Conservation (phyloP, 1,140 invertebrate species). For the Zaprionus camerounensis region DNA sequence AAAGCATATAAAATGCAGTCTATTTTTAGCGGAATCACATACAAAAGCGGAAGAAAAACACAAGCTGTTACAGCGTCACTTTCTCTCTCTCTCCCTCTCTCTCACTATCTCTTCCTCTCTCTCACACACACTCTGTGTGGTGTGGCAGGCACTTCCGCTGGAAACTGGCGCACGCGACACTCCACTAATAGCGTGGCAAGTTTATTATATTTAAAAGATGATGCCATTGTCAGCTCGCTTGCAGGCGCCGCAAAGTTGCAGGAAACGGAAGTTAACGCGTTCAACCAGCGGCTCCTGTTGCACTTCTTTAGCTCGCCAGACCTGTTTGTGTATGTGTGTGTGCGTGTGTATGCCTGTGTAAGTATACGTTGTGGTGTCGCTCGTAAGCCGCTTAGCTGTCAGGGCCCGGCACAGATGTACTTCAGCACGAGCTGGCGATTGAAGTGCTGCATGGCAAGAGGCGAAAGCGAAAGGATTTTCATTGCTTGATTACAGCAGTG, state of each 20-base stretch:
- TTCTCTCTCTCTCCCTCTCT: background rate
- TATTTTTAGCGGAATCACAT: conserved; percentile 5
- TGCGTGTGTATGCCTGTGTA: background rate
- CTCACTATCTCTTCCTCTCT: background rate
- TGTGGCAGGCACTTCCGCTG: background rate
- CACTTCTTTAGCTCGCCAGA: conserved; percentile 2
- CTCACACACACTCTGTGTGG: background rate
- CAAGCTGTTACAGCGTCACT: background rate
- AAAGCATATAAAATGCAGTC: background rate
- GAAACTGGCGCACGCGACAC: conserved; percentile 15
- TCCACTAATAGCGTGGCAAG: conserved; percentile 29
- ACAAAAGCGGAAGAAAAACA: conserved; percentile 1
- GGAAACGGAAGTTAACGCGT: conserved; percentile 48
- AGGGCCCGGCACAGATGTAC: background rate
- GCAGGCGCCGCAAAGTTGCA: conserved; percentile 8
- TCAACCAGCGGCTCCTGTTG: conserved; percentile 25
- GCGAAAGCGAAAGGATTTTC: background rate
- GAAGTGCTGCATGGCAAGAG: background rate
- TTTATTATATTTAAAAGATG: conserved; percentile 45
- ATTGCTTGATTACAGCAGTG: background rate
- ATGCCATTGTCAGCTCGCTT: conserved; percentile 25
- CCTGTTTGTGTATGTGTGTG: background rate
- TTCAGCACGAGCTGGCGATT: background rate
- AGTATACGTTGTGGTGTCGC: background rate
- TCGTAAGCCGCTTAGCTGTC: background rate